phyloP scores from a whole-genome alignment of 2,797 vertebrate species.

The Neomorphus geoffroyi region DNA sequence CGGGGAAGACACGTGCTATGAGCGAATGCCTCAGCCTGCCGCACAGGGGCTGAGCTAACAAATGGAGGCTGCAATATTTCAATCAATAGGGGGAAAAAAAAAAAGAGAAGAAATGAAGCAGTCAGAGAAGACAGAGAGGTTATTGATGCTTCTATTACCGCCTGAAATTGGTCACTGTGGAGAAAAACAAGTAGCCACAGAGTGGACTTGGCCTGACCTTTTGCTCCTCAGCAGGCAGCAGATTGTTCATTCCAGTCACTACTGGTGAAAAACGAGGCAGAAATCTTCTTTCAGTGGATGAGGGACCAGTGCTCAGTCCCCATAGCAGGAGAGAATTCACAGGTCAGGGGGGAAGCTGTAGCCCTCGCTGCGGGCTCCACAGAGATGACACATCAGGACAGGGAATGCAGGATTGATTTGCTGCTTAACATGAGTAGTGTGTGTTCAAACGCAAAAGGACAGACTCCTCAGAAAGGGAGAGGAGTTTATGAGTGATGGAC shows the following conservation, averaged over 20 bases:
- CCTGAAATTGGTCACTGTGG: constrained; percentile 66
- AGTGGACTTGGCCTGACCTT: constrained; percentile 54
- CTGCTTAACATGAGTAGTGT: not conserved
- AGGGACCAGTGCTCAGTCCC: constrained; percentile 1
- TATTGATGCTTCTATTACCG: constrained; percentile 67
- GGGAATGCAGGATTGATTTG: not conserved
- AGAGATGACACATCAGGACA: not conserved
- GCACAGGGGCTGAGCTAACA: not conserved
- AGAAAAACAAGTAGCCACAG: constrained; percentile 62
- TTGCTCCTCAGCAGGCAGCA: constrained; percentile 8
- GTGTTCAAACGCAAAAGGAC: not conserved
- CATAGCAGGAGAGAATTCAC: not conserved
- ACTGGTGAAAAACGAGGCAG: constrained; percentile 53
- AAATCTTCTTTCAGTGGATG: constrained; percentile 13
- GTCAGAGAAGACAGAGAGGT: constrained; percentile 45
- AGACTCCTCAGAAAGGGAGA: not conserved
- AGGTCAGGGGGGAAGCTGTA: constrained; percentile 4
- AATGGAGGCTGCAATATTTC: constrained; percentile 50
- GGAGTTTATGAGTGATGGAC: not conserved
- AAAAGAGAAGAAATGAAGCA: not conserved
- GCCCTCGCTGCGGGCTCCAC: not conserved
- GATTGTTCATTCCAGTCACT: constrained; percentile 54
- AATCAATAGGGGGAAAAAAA: not conserved
- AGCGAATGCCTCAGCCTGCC: not conserved
- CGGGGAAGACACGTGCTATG: not conserved